A percentile compares a stretch with the other conserved stretches of the same genome.
Evolutionary conservation across 1,140 invertebrate species (phyloP).

Genomic region (Stenopsyche tienmushanensis): DNA sequence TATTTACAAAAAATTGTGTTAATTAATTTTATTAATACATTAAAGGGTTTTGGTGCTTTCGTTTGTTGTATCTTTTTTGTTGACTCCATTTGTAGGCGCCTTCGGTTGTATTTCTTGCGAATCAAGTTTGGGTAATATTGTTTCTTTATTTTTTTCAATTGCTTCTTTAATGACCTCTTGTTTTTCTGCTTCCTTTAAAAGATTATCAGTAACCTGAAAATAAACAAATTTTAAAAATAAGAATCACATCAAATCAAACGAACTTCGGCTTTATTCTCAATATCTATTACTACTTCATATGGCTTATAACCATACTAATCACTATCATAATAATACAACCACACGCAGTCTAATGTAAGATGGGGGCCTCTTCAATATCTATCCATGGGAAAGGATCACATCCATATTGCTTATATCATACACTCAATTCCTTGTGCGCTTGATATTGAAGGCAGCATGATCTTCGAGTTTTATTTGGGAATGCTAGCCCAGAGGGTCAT

Average conservation of each 20-base stretch:
- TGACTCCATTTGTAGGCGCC: constrained; percentile 5
- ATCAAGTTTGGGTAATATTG: constrained; percentile 36
- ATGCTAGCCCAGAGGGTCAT: too few species aligned
- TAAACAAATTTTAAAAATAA: background rate
- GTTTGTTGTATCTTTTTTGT: constrained; percentile 20
- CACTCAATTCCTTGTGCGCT: too few species aligned
- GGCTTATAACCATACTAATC: too few species aligned
- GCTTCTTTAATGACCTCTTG: constrained; percentile 36
- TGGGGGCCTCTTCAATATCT: too few species aligned
- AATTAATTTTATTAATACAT: constrained; percentile 22
- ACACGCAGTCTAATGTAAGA: too few species aligned
- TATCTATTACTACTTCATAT: too few species aligned
- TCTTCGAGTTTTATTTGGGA: too few species aligned
- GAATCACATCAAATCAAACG: background rate
- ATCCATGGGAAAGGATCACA: too few species aligned
- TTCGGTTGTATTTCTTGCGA: constrained; percentile 26
- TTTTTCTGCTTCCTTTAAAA: constrained; percentile 40
- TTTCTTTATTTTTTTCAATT: constrained; percentile 39
- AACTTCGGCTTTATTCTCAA: too few species aligned
- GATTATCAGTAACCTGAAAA: constrained; percentile 39
- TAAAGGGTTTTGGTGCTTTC: constrained; percentile 31
- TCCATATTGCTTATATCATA: too few species aligned
- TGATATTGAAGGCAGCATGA: too few species aligned
- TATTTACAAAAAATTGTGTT: constrained; percentile 14
- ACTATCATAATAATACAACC: too few species aligned